phyloP scores from a whole-genome alignment of 2,888 invertebrate species.

The Nomada fucata region DNA sequence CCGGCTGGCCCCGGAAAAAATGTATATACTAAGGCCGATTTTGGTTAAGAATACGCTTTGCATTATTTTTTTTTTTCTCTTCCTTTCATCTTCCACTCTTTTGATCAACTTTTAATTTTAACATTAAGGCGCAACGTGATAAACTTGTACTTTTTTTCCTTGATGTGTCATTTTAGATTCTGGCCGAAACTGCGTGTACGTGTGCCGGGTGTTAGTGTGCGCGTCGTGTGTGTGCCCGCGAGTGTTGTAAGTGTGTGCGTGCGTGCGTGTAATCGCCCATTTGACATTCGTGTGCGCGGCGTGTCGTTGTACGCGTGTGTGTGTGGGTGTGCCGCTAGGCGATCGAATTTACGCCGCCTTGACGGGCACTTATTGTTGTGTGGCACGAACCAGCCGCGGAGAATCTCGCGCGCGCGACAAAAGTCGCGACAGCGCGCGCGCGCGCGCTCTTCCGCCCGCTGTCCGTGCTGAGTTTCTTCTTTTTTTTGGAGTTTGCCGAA shows the following conservation, averaged over 20 bases:
- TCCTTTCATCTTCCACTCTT: slow-evolving; percentile 72
- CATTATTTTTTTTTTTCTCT: slow-evolving; percentile 59
- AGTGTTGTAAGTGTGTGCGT: slow-evolving; percentile 45
- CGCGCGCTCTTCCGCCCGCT: slow-evolving; percentile 39
- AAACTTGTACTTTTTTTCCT: slow-evolving; percentile 84
- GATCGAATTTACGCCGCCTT: slow-evolving; percentile 61
- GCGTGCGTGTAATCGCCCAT: slow-evolving; percentile 36
- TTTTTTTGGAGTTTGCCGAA: slow-evolving; percentile 80
- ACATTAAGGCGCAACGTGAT: slow-evolving; percentile 84
- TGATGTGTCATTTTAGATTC: slow-evolving; percentile 83
- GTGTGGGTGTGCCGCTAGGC: slow-evolving; percentile 72
- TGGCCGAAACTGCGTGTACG: slow-evolving; percentile 81
- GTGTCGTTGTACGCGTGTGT: slow-evolving; percentile 70
- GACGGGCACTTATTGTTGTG: slow-evolving; percentile 71
- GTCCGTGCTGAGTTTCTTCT: slow-evolving; percentile 63
- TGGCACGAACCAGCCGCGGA: slow-evolving; percentile 43
- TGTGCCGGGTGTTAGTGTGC: slow-evolving; percentile 58
- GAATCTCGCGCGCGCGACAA: slow-evolving; percentile 22
- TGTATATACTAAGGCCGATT: slow-evolving; percentile 84
- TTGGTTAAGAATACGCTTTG: slow-evolving; percentile 83
- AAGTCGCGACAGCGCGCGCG: slow-evolving; percentile 18
- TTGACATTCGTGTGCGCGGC: slow-evolving; percentile 43
- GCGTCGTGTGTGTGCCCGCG: slow-evolving; percentile 41
- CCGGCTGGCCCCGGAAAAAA: slow-evolving; percentile 74
- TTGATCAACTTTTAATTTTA: slow-evolving; percentile 84